Evolutionary conservation across 2,797 vertebrate species (phyloP), one percentile per base, ranked within the genome.

Genomic region (Xenops minutus): DNA sequence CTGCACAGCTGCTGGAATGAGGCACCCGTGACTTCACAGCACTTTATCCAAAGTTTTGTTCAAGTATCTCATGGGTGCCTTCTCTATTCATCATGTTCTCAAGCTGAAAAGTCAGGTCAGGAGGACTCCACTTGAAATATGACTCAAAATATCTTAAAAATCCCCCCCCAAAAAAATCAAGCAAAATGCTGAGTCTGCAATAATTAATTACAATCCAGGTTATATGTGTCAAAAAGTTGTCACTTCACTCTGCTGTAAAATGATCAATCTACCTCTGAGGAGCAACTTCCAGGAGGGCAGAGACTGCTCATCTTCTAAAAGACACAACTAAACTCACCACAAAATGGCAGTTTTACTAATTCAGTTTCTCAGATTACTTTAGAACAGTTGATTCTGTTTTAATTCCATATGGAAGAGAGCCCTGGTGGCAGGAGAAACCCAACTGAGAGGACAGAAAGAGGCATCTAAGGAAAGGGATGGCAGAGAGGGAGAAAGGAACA

Each of bases 401-500:
- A 21, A 23, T 81, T 32, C 46, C 39, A 43, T 30, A 37, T 0
- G 0, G 24, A 82, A 18, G 5, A 16, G n/a, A 75, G 20, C 27
- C 26, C 12, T 18, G 41, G 58, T 14, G 9, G 56, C 44, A 37
- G 0, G 0, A 85, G 63, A 66, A 85, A 17, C 12, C 7, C 67
- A 37, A 3, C 6, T 14, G n/a, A 15, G 2, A 10, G 0, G 3
- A 6, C 17, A 75, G 43, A 37, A 32, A 14, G 29, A 39, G 27
- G 3, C 1, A 2, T 39, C n/a, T 20, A 29, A 52, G 51, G 37
- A 26, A 48, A 61, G 63, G 37, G 41, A 3, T 19, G n/a, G 56
- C 56, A 68, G 74, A 59, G 82, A 67, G 3, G 17, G 12, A 75
- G 19, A 43, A 39, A 24, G 23, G 29, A 54, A 49, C 1, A 1